Base-by-base conservation (phyloP, 2,888 invertebrate species). In the Schizotus pectinicornis region DNA sequence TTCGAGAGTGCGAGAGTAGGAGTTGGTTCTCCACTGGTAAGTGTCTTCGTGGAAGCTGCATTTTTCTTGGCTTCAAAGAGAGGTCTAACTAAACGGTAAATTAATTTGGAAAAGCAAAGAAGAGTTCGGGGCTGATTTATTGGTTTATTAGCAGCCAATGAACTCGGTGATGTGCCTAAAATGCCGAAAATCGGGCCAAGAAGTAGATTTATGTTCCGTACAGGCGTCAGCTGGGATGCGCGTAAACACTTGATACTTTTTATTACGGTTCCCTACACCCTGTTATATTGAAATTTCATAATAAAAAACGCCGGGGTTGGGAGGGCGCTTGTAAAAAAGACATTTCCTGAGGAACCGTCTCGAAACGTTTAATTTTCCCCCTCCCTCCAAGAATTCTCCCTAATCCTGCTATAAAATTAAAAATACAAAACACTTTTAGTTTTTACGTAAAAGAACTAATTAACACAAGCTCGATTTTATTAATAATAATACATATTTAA, bases 181-280 rank as follows among this genome's bases (percentile, higher is more conserved):
- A 61, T 56, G 59, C 60, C 55, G 60, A 64, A 67, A 69, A 65
- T 63, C 65, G 49, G 63, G 61, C 64, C 64, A 67, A 64, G 63
- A 64, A 63, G 61, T 58, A 61, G 68, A 71, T 72, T 72, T 71
- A 71, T 72, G 65, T 68, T 63, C 64, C 67, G 64, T 68, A 56
- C 67, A 69, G 68, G 69, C 73, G 72, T 73, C 73, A 72, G 73
- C 71, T 73, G 73, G 67, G 61, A 67, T 62, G 65, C 67, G 71
- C 68, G 66, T 71, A 70, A 72, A 70, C 69, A 70, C 68, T 67
- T 63, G 63, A 69, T 67, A 65, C 64, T 68, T 67, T 68, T 68
- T 67, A 64, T 66, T 60, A 62, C 58, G 52, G 51, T 61, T 47
- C 57, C 60, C 52, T 62, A 56, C 62, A 59, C 57, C 56, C 62